Evolutionary conservation across 2,797 vertebrate species (phyloP).

Genomic region (Falco biarmicus): DNA sequence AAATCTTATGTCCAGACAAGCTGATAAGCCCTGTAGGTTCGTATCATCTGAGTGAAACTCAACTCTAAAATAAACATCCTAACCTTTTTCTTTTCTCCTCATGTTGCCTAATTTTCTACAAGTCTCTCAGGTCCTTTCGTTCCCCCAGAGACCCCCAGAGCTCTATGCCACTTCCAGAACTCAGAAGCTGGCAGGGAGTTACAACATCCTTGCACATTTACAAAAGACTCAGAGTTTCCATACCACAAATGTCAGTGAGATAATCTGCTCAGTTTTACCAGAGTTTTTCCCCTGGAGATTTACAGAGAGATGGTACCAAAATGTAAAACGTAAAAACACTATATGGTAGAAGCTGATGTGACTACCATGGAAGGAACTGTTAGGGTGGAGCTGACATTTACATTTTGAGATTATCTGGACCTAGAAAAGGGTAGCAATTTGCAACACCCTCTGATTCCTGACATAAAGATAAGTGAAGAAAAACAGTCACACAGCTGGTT

Average conservation of each 20-base stretch:
- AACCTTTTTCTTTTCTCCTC: neutral
- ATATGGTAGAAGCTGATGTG: neutral
- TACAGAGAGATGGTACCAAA: neutral
- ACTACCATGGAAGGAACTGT: neutral
- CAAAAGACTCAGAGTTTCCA: neutral
- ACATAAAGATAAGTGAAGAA: neutral
- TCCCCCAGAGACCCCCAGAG: neutral
- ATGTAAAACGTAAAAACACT: neutral
- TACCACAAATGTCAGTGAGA: neutral
- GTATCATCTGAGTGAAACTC: neutral
- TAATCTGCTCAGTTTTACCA: neutral
- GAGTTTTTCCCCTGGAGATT: neutral
- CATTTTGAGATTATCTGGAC: neutral
- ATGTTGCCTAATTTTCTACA: neutral
- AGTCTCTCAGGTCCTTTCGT: neutral
- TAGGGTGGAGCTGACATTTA: neutral
- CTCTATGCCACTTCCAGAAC: neutral
- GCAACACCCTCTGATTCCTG: neutral
- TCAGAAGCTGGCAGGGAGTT: neutral
- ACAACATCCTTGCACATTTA: neutral
- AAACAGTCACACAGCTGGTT: neutral
- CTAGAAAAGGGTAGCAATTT: neutral
- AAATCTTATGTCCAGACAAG: neutral
- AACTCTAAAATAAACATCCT: neutral
- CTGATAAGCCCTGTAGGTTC: neutral